A percentile compares a stretch with the other conserved stretches of the same genome.
These are phyloP conservation scores for Meiosimyza platycephala DNA, from an alignment of 2,888 invertebrate genomes.

Conservation along the genomic window DNA sequence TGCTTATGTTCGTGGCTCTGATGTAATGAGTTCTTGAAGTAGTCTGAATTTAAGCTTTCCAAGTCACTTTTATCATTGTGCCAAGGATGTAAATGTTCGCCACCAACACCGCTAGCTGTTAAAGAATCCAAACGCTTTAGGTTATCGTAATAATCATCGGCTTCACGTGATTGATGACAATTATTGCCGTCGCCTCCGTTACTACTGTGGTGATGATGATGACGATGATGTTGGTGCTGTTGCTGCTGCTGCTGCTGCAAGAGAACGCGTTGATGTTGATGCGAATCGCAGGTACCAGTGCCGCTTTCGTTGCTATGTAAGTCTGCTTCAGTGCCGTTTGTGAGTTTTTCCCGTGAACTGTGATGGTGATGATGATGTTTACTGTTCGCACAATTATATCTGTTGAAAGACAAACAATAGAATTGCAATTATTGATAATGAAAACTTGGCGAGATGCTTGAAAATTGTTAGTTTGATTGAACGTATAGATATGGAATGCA, in stretches of 20 bases:
- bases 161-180: slow-evolving; percentile 53
- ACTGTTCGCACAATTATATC: slow-evolving; percentile 51
- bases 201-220: slow-evolving; percentile 34
- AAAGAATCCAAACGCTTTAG: slow-evolving; percentile 65
- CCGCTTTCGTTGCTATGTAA: slow-evolving; percentile 52
- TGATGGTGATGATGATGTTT: slow-evolving; percentile 45
- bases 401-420: slow-evolving; percentile 45
- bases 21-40: slow-evolving; percentile 66
- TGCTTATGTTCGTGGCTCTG: slow-evolving; percentile 56
- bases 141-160: slow-evolving; percentile 66
- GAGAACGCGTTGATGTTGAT: slow-evolving; percentile 50
- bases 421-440: slow-evolving; percentile 21
- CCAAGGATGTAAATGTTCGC: slow-evolving; percentile 62
- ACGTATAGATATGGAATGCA: no score
- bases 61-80: slow-evolving; percentile 67
- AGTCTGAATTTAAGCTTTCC: slow-evolving; percentile 67
- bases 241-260: slow-evolving; percentile 42
- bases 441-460: not conserved
- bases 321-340: slow-evolving; percentile 47
- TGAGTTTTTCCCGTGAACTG: slow-evolving; percentile 42
- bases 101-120: slow-evolving; percentile 49
- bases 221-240: slow-evolving; percentile 44
- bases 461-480: no score
- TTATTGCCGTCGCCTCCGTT: slow-evolving; percentile 5
- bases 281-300: slow-evolving; percentile 58